Conservation (phyloP, 2,113 vertebrate species). For the Cricetomys ansorgei region DNA sequence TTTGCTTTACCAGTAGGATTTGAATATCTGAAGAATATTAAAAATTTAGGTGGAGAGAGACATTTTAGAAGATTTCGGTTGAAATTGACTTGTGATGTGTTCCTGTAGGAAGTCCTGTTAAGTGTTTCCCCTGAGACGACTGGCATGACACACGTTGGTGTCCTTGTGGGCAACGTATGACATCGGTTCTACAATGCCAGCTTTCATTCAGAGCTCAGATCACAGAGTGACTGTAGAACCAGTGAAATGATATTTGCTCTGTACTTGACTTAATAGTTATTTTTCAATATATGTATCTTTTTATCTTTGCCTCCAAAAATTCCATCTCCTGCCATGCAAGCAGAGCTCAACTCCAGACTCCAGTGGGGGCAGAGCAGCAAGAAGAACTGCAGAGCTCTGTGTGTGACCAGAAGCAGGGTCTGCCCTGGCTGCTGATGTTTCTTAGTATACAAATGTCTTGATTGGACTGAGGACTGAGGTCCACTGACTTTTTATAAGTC, state of each 20-base stretch:
- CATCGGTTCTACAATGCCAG: neutral
- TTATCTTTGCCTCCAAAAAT: neutral
- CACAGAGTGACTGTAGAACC: neutral
- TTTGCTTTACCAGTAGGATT: neutral
- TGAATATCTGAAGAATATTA: neutral
- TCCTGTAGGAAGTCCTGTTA: neutral
- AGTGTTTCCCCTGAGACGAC: neutral
- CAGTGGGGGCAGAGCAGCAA: neutral
- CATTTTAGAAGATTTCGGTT: constrained; percentile 9
- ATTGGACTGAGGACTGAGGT: neutral
- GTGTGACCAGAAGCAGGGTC: neutral
- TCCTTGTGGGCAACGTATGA: neutral
- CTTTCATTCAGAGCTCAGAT: neutral
- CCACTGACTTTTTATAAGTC: neutral
- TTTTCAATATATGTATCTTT: neutral
- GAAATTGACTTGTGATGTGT: neutral
- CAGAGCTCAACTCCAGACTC: neutral
- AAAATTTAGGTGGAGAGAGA: neutral
- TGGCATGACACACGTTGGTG: neutral
- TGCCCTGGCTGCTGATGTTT: neutral
- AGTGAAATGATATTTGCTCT: neutral
- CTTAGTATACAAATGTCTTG: neutral
- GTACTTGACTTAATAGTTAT: neutral
- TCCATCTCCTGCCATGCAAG: neutral
- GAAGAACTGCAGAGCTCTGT: too few species aligned